Evolutionary conservation across 1,140 invertebrate species (phyloP).

Genomic region (Sitophilus oryzae): DNA sequence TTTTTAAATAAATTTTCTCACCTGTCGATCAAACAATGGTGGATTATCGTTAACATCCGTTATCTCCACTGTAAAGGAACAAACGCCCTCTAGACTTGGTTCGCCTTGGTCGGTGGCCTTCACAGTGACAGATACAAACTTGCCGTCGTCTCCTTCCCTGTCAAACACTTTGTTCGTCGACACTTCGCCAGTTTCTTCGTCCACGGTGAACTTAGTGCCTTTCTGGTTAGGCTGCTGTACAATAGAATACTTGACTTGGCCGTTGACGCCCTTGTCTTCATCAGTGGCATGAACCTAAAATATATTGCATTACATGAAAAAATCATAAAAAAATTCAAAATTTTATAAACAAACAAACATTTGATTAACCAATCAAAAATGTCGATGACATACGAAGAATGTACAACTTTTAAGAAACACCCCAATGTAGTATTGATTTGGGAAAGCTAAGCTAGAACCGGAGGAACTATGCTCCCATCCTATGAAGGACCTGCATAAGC

Average conservation of each 20-base stretch:
- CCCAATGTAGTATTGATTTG: no score
- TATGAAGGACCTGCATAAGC: no score
- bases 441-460: no score
- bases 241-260: constrained; percentile 89
- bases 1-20: no score
- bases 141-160: constrained; percentile 90
- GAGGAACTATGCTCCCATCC: no score
- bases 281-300: constrained; percentile 69
- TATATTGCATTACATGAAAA: no score
- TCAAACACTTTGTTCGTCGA: constrained; percentile 94
- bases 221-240: constrained; percentile 95
- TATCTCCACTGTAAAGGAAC: constrained; percentile 94
- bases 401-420: no score
- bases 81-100: constrained; percentile 88
- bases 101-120: constrained; percentile 96
- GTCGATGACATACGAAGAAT: no score
- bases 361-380: no score
- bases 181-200: constrained; percentile 91
- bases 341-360: no score
- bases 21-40: constrained; percentile 89
- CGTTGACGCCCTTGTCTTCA: constrained; percentile 90
- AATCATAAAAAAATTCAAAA: no score
- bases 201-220: constrained; percentile 90
- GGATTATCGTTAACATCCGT: constrained; percentile 93
- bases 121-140: constrained; percentile 91